Conservation (phyloP, 2,797 vertebrate genomes). For the Dallia pectoralis region DNA sequence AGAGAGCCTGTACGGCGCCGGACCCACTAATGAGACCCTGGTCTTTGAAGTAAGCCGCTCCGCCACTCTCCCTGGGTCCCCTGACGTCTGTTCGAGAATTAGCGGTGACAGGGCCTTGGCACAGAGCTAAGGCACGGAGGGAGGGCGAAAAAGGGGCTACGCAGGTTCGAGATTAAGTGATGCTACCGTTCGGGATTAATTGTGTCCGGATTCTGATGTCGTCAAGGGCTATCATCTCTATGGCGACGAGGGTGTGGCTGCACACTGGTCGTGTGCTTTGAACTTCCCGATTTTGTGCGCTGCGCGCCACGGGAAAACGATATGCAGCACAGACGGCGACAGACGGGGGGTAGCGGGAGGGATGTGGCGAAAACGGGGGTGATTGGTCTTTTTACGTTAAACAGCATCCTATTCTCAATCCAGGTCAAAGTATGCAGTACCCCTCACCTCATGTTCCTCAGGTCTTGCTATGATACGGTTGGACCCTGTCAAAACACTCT, state of each 20-base stretch:
- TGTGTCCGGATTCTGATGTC: constrained; percentile 41
- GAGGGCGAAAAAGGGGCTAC: not conserved
- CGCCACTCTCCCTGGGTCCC: constrained; percentile 39
- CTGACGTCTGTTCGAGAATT: constrained; percentile 62
- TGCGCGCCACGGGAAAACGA: not conserved
- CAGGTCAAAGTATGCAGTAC: constrained; percentile 14
- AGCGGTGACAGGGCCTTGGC: constrained; percentile 58
- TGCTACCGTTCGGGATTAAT: constrained; percentile 55
- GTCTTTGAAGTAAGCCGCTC: constrained; percentile 91
- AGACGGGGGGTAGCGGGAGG: not conserved
- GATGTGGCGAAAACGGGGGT: constrained; percentile 13
- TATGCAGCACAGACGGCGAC: constrained; percentile 1
- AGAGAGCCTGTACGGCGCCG: constrained; percentile 84
- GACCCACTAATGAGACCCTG: constrained; percentile 95
- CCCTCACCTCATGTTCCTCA: constrained; percentile 30
- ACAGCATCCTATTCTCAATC: constrained; percentile 33
- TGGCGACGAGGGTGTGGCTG: constrained; percentile 16
- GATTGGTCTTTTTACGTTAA: constrained; percentile 28
- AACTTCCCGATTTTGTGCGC: constrained; percentile 10
- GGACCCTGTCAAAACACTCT: not conserved
- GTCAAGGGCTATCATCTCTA: constrained; percentile 42
- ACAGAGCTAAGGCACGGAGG: constrained; percentile 32
- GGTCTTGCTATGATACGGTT: constrained; percentile 10
- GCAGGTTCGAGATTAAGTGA: no score
- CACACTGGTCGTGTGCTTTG: constrained; percentile 23